A percentile compares a stretch with the other conserved stretches of the same genome.
Conservation (phyloP, 1,140 invertebrate species). For the Dufourea novaeangliae region DNA sequence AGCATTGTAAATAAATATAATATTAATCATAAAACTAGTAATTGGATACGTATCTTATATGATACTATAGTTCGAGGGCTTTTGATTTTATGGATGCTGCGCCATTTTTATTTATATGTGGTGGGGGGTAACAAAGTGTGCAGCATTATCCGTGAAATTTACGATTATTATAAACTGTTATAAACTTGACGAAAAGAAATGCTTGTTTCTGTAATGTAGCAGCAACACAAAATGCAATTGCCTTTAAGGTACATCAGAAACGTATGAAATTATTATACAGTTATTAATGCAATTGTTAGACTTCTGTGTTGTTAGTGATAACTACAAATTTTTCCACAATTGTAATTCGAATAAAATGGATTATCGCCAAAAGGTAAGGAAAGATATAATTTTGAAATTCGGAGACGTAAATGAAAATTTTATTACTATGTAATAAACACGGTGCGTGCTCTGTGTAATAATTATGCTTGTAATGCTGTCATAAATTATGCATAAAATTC, state of each 20-base stretch:
- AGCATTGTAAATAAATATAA: not conserved
- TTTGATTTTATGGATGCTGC: slow-evolving; percentile 36
- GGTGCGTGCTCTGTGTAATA: not conserved
- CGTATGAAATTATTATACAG: not conserved
- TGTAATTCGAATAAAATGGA: slow-evolving; percentile 68
- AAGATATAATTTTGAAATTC: not conserved
- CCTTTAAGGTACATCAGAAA: not conserved
- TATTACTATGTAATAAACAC: not conserved
- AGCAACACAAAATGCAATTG: slow-evolving; percentile 7
- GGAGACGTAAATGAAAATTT: not conserved
- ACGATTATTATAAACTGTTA: slow-evolving; percentile 25
- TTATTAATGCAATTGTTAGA: slow-evolving; percentile 63
- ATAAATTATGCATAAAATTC: not conserved
- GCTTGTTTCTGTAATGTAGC: slow-evolving; percentile 27
- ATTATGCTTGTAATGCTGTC: not conserved
- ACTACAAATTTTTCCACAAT: slow-evolving; percentile 59
- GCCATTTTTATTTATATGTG: slow-evolving; percentile 67
- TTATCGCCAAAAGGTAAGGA: slow-evolving; percentile 71
- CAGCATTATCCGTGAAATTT: slow-evolving; percentile 34
- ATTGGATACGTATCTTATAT: not conserved
- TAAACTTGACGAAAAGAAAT: slow-evolving; percentile 22
- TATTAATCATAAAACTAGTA: not conserved
- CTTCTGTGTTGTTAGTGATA: slow-evolving; percentile 54
- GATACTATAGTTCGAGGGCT: not conserved
- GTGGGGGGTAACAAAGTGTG: slow-evolving; percentile 45